phyloP scores from a whole-genome alignment of 2,888 invertebrate species.

The Nipponacmea schrenckii region DNA sequence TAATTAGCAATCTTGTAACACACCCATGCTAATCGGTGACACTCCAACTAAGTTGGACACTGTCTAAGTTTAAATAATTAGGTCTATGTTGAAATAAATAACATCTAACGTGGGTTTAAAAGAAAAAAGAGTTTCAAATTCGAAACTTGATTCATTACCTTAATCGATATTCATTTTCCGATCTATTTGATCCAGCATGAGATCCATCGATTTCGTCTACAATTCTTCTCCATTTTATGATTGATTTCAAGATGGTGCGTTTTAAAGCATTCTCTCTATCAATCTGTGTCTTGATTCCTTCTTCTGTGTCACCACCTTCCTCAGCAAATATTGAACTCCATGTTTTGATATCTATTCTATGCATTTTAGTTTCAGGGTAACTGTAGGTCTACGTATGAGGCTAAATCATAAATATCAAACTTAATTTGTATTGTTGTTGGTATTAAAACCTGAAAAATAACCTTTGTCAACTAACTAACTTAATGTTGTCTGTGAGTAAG shows the following conservation, averaged over 20 bases:
- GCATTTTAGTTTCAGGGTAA: too few species aligned
- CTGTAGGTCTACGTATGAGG: too few species aligned
- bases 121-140: too few species aligned
- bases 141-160: background rate
- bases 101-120: too few species aligned
- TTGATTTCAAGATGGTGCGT: background rate
- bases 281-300: background rate
- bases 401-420: too few species aligned
- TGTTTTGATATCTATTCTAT: background rate
- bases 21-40: too few species aligned
- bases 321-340: background rate
- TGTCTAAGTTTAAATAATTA: too few species aligned
- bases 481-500: too few species aligned
- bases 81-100: too few species aligned
- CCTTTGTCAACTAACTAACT: too few species aligned
- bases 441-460: slow-evolving; percentile 3
- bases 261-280: background rate
- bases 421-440: slow-evolving; percentile 13
- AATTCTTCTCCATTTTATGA: background rate
- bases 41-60: too few species aligned
- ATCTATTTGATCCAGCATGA: background rate
- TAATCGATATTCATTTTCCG: slow-evolving; percentile 1
- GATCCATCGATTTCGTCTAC: background rate
- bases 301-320: background rate
- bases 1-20: too few species aligned